Evolutionary conservation across 2,797 vertebrate species (phyloP), one percentile per base, ranked within the genome.

Genomic region (Picus viridis): DNA sequence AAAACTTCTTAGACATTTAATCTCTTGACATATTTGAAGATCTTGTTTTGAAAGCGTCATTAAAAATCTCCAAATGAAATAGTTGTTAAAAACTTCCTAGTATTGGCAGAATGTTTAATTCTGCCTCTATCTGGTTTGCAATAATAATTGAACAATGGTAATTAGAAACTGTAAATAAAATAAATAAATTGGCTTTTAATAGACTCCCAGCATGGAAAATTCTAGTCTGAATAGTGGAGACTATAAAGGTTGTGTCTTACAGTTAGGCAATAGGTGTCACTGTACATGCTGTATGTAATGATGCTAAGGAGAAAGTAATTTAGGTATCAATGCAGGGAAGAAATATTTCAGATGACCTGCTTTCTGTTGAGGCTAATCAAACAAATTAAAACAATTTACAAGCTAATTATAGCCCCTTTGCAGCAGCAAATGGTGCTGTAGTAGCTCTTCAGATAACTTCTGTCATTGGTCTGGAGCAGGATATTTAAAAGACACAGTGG

Each of bases 341-440:
- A 82, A 93, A 78, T 94, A 92, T 92, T 93, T 92, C 88, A 87
- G 62, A 75, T 92, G 69, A 88, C 69, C 83, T 78, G 51, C 41
- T 86, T 92, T 95, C 72, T 91, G 64, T 74, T 67, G 54, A 92
- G 83, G 86, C 62, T 96, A 90, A 88, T 96, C 41, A 94, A 90
- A 88, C 24, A 84, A 88, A 93, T 93, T 88, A 70, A 92, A 92
- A 90, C 39, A 85, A 85, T 92, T 92, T 92, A 59, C 39, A 11
- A 59, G 41, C 30, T 93, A 89, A 93, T 92, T 91, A 61, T 43
- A 57, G 18, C 78, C 17, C 16, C 45, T 90, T 78, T 86, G 70
- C 56, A 90, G 65, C 43, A 81, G 72, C 32, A 74, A 77, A 69
- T 87, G 54, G 9, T 63, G 9, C 30, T 32, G 47, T 43, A 26